Conservation (phyloP, 2,797 vertebrate genomes). For the Zenarchopterus dispar region DNA sequence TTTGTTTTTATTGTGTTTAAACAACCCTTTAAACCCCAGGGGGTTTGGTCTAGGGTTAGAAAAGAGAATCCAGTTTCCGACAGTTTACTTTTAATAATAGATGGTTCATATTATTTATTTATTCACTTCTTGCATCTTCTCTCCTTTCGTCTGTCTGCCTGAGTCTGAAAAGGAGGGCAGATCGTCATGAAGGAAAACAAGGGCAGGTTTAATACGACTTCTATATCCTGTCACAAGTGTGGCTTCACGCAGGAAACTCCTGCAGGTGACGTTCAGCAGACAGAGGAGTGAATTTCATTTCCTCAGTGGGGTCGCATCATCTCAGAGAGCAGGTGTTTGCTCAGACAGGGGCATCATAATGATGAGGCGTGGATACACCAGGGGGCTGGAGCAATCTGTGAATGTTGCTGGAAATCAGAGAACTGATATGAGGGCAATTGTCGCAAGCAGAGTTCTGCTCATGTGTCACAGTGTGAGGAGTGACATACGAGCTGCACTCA, state of each 20-base stretch:
- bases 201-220: conserved; percentile 4
- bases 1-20: conserved; percentile 9
- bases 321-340: conserved; percentile 42
- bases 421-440: conserved; percentile 2
- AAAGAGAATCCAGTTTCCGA: conserved; percentile 51
- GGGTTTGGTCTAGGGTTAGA: conserved; percentile 27
- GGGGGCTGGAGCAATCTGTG: conserved; percentile 12
- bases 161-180: conserved; percentile 44
- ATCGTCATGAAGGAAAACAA: conserved; percentile 7
- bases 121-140: conserved; percentile 57
- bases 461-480: too few species aligned
- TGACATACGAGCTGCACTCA: too few species aligned
- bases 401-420: conserved; percentile 4
- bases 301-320: conserved; percentile 7
- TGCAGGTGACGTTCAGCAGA: conserved; percentile 9
- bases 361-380: conserved; percentile 25
- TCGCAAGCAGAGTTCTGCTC: neutral
- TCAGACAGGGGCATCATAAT: neutral
- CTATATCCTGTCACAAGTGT: neutral
- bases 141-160: conserved; percentile 43
- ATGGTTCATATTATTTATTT: conserved; percentile 81
- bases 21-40: conserved; percentile 30
- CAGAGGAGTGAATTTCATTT: neutral
- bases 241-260: conserved; percentile 3
- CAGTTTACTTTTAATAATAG: conserved; percentile 78